phyloP scores from a whole-genome alignment of 2,888 invertebrate genomes.

The Sympetrum striolatum region DNA sequence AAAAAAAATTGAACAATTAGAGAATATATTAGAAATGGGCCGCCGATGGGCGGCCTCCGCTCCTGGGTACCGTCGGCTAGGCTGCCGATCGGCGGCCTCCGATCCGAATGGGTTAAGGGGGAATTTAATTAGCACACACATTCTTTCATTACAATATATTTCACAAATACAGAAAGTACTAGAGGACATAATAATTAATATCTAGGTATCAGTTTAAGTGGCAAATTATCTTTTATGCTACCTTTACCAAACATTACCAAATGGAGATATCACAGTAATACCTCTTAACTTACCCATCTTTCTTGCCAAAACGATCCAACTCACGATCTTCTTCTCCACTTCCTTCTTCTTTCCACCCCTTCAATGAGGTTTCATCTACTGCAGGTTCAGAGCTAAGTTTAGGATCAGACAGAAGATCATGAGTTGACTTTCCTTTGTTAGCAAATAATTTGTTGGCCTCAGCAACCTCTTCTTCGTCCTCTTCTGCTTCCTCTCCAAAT shows the following conservation, averaged over 20 bases:
- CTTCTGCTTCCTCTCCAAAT: slow-evolving; percentile 96
- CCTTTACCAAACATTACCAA: slow-evolving; percentile 44
- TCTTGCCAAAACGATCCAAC: slow-evolving; percentile 41
- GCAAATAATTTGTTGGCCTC: slow-evolving; percentile 72
- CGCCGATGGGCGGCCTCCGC: no score
- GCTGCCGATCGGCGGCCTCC: no score
- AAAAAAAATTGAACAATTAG: no score
- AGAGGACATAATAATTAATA: no score
- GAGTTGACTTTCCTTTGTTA: slow-evolving; percentile 92
- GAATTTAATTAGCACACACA: no score
- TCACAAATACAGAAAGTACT: no score
- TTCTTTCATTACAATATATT: no score
- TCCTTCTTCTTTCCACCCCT: slow-evolving; percentile 34
- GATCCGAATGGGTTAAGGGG: no score
- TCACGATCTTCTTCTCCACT: slow-evolving; percentile 46
- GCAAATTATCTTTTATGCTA: slow-evolving; percentile 42
- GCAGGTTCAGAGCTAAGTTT: slow-evolving; percentile 77
- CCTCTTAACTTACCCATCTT: slow-evolving; percentile 45
- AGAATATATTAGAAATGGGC: no score
- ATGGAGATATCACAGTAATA: slow-evolving; percentile 44
- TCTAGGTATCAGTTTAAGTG: no score
- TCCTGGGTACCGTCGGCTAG: no score
- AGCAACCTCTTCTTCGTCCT: slow-evolving; percentile 84
- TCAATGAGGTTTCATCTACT: slow-evolving; percentile 53
- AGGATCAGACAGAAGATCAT: slow-evolving; percentile 90